Base-by-base conservation (phyloP, 2,797 vertebrate species). In the Sebastes oblongus region DNA sequence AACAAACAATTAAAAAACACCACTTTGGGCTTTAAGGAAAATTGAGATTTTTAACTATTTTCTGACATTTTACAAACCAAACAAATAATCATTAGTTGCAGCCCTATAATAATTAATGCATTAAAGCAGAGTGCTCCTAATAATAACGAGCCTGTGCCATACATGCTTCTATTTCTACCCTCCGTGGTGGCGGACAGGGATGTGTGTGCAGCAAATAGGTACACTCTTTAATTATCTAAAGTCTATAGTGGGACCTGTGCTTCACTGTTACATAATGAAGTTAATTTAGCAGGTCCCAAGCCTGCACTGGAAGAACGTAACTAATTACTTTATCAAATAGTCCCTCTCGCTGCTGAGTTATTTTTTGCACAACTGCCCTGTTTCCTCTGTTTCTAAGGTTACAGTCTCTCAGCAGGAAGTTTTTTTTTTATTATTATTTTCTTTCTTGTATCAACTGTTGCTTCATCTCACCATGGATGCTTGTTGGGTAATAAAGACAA, bases 211-310 rank as follows among this genome's bases (percentile, higher is more conserved):
- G 27, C 66, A 83, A 87, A 88, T 86, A 82, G 70, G 46, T 85
- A 46, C 61, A 4, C 75, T 85, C 58, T 72, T 88, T 84, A 90
- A 92, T 92, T 74, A 88, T 92, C 86, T 80, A 11, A 83, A 71
- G 80, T 85, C 82, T 78, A 54, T 25, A 75, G 70, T 84, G 82
- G 85, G 83, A 88, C 77, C 39, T 67, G 66, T n/a, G 77, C 58
- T 78, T 86, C 81, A 25, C 20, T 61, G 30, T 52, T 29, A 80
- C 58, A 72, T 75, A 74, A 86, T 75, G 78, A 82, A 76, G 80
- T 82, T 86, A 61, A 88, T 89, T 65, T 80, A 64, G 62, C 67
- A 81, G 76, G 61, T 86, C 80, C 75, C 72, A 62, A 42, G 52
- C 42, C 67, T 76, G 13, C 56, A 65, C 46, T 65, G 32, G 42